Evolutionary conservation across 2,113 vertebrate genomes (phyloP), one percentile per base, ranked within the genome.

Genomic region (Hymenochirus boettgeri): DNA sequence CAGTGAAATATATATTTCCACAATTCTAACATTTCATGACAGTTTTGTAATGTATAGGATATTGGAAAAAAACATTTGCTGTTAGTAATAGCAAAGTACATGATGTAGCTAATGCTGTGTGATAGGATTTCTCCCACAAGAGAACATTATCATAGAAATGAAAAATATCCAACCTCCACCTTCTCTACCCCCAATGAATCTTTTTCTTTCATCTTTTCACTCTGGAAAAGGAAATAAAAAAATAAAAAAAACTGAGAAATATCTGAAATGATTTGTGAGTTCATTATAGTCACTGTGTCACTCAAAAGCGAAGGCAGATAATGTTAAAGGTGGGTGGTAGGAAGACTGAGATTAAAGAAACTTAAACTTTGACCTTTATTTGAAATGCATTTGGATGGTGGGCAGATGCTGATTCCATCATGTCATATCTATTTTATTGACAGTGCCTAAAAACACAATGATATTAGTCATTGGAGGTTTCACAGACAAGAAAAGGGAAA

Each of bases 61-160:
- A 25, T 15, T n/a, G 12, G 23, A 46, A 59, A 24, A 26, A 21
- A 19, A 58, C n/a, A 59, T 45, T 59, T 33, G 45, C 22, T 26
- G 23, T 21, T 59, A 27, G 45, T 59, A 17, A n/a, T 9, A 59
- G 45, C 42, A 35, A 46, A 25, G 10, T 6, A 31, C 29, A 31
- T 45, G 42, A 45, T 59, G 26, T 39, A 59, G 35, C 39, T 25
- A 58, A 58, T 58, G 15, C 56, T 42, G 37, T 45, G 33, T 58
- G 22, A 58, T 58, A 58, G 37, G 23, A 45, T 59, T 59, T 59
- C 37, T 26, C 11, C 21, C 35, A 42, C 57, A 42, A 58, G 37
- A 42, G 37, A 59, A 42, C 37, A 59, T 59, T 59, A 59, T 45
- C 37, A 59, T 59, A 59, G 37, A 59, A 59, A 59, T 59, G 57